Conservation (phyloP, 2,797 vertebrate species). For the Galago senegalensis region DNA sequence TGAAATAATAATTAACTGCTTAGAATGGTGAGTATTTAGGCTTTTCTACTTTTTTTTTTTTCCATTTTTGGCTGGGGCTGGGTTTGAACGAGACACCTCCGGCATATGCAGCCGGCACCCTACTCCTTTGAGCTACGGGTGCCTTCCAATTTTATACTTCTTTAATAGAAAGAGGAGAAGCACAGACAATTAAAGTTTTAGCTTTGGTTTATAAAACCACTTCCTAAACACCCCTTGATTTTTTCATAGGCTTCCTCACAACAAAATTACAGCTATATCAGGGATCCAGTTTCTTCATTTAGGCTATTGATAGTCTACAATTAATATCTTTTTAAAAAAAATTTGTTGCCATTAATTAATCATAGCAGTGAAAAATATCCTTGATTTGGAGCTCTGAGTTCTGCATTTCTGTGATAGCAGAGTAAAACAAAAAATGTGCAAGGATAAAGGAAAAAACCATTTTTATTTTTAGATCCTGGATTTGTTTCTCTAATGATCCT, state of each 20-base stretch:
- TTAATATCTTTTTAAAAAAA: background rate
- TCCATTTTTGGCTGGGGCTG: no score
- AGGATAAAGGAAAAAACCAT: background rate
- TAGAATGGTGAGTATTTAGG: background rate
- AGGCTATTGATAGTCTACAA: background rate
- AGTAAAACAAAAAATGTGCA: background rate
- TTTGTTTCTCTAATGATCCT: slow-evolving; percentile 12
- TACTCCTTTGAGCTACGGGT: no score
- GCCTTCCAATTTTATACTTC: background rate
- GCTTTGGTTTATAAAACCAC: background rate
- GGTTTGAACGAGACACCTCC: no score
- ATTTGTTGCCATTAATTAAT: slow-evolving; percentile 18
- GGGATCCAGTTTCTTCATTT: background rate
- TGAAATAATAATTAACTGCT: slow-evolving; percentile 28
- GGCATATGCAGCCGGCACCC: no score
- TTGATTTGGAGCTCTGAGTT: background rate
- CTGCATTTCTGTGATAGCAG: background rate
- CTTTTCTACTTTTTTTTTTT: background rate
- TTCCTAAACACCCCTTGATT: background rate
- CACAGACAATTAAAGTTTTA: background rate
- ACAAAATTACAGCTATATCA: slow-evolving; percentile 14
- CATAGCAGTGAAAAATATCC: background rate
- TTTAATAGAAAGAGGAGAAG: background rate
- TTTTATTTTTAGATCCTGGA: background rate
- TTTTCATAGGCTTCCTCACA: background rate